Evolutionary conservation across 1,140 invertebrate species (phyloP).

Genomic region (Drosophila cardini): DNA sequence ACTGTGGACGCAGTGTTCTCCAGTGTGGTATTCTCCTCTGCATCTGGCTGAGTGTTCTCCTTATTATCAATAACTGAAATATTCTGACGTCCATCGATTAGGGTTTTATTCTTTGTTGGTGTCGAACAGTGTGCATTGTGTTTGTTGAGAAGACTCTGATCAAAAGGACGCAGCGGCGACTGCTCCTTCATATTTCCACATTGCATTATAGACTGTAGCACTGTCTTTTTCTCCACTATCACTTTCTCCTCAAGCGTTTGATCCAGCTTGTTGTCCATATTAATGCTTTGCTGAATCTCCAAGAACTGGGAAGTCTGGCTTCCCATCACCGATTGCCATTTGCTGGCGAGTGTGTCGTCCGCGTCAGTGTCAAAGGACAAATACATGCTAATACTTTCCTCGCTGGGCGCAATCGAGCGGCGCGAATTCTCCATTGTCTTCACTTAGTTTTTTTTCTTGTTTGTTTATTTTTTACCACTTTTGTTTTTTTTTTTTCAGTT

Average conservation of each 20-base stretch:
- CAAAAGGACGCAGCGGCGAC: conserved; percentile 68
- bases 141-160: conserved; percentile 61
- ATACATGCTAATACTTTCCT: conserved; percentile 74
- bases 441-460: neutral
- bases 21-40: conserved; percentile 61
- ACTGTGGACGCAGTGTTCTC: conserved; percentile 60
- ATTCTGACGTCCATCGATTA: neutral
- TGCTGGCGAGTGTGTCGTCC: conserved; percentile 62
- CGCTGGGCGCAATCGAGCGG: conserved; percentile 47
- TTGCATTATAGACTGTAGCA: conserved; percentile 46
- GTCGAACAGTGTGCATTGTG: conserved; percentile 74
- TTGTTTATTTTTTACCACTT: conserved; percentile 2
- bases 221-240: conserved; percentile 33
- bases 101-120: conserved; percentile 54
- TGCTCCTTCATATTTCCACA: conserved; percentile 42
- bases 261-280: conserved; percentile 41
- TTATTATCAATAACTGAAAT: conserved; percentile 42
- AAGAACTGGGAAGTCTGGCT: conserved; percentile 56
- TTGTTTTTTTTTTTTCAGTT: too few relatives aligned
- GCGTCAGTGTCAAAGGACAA: conserved; percentile 70
- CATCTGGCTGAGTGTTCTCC: conserved; percentile 65
- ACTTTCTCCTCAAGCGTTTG: conserved; percentile 49
- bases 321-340: conserved; percentile 62
- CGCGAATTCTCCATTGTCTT: conserved; percentile 63
- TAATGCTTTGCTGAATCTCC: conserved; percentile 56